Evolutionary conservation across 2,113 vertebrate species (phyloP), one percentile per base, ranked within the genome.

Genomic region (Rhynchomys soricoides): DNA sequence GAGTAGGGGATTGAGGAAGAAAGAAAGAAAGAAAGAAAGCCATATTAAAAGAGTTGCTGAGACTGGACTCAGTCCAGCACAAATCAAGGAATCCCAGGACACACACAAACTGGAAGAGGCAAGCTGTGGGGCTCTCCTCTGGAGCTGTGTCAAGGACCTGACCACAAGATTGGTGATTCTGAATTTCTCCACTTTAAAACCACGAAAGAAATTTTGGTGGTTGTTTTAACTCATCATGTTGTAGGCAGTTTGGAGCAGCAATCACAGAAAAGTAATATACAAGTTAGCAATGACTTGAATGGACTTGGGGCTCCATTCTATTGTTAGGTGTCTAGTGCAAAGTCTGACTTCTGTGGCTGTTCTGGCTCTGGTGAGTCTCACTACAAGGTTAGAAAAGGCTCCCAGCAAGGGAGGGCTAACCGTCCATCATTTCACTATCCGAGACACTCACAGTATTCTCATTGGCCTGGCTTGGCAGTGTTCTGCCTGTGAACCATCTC

Each of bases 291-390:
- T 1, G 31, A 9, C 43, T 17, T 45, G 40, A 40, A 31, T 26
- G 29, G 1, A 43, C 2, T 3, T 6, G 4, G 0, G n/a, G 1
- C 55, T 43, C 34, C 17, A 11, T 75, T 90, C 7, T 13, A 1
- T 21, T 43, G 66, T 8, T 17, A 50, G 13, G 12, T 7, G 21
- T 50, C 24, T 22, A 4, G 1, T 13, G 24, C 48, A 26, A 71
- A 55, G 17, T 48, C 37, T 43, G 22, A 71, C 37, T 19, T 62
- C 12, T 21, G 2, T 8, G 7, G 0, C 4, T 29, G 55, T 48
- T 10, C 12, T 3, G 19, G n/a, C 10, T 55, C 55, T 12, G 15
- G 29, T 3, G 29, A 12, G 19, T 12, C 52, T 66, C 48, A 15
- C 3, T n/a, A 62, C 62, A 48, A 10, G 26, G 26, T 43, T 11